These are phyloP conservation scores for Ispidina picta DNA, from an alignment of 2,797 vertebrate genomes.

Conservation along the genomic window DNA sequence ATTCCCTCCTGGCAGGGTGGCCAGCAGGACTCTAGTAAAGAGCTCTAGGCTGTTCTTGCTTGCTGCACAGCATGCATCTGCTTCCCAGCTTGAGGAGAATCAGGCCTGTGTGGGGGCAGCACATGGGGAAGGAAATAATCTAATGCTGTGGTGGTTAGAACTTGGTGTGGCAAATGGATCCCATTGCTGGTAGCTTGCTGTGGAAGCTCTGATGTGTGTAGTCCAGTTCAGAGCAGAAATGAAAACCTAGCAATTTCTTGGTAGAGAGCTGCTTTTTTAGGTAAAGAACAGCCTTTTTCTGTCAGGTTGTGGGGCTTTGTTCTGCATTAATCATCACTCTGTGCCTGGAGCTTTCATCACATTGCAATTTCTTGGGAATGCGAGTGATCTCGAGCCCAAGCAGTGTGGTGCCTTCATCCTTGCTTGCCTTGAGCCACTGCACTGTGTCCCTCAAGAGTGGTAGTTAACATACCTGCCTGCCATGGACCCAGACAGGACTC, in stretches of 20 bases:
- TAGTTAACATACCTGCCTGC: not conserved
- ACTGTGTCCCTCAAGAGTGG: not conserved
- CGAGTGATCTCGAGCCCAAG: not conserved
- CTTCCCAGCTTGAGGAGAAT: not conserved
- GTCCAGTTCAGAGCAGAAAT: not conserved
- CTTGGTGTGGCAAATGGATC: not conserved
- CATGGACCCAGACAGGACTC: not conserved
- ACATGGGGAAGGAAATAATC: not conserved
- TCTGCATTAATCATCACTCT: not conserved
- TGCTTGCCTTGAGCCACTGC: not conserved
- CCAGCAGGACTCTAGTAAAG: not conserved
- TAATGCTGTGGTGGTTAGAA: not conserved
- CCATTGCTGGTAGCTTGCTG: not conserved
- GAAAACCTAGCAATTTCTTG: not conserved
- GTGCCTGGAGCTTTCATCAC: not conserved
- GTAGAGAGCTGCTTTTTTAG: not conserved
- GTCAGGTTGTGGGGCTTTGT: not conserved
- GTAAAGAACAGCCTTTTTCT: not conserved
- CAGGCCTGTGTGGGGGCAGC: accelerated
- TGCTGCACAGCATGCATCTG: not conserved
- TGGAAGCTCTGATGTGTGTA: not conserved
- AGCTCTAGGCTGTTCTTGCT: not conserved
- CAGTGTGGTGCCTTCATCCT: not conserved
- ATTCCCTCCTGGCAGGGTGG: not conserved
- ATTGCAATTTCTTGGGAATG: not conserved